Conservation (phyloP, 2,797 vertebrate genomes). For the Lagorchestes hirsutus region DNA sequence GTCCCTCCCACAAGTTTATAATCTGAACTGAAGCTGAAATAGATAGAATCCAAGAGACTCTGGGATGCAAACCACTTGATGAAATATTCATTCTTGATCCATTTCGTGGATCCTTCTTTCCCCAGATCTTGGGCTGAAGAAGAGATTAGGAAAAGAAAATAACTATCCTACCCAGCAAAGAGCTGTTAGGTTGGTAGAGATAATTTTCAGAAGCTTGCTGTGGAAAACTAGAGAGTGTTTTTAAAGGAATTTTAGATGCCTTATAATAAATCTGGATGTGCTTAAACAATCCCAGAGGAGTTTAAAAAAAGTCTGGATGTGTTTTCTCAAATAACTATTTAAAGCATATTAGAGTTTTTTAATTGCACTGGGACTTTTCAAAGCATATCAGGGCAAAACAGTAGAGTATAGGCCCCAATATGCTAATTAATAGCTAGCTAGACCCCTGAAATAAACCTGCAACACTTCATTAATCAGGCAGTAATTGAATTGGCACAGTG, state of each 20-base stretch:
- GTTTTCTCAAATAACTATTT: conserved; percentile 89
- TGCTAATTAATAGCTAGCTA: conserved; percentile 89
- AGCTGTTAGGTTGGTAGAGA: background rate
- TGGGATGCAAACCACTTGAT: background rate
- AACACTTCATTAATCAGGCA: conserved; percentile 90
- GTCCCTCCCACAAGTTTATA: background rate
- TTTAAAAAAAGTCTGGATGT: conserved; percentile 83
- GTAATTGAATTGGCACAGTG: conserved; percentile 90
- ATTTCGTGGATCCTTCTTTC: background rate
- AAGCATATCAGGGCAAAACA: conserved; percentile 88
- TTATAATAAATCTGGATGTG: conserved; percentile 85
- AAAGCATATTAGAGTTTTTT: conserved; percentile 88
- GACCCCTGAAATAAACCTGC: conserved; percentile 89
- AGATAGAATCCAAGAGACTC: background rate
- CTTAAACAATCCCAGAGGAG: conserved; percentile 84
- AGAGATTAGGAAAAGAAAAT: background rate
- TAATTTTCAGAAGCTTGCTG: conserved; percentile 72
- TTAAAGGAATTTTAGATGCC: conserved; percentile 80
- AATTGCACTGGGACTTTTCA: conserved; percentile 88
- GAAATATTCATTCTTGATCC: background rate
- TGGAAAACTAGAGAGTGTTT: conserved; percentile 69
- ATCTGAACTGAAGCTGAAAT: background rate
- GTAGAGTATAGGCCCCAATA: conserved; percentile 87
- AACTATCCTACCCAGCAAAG: background rate
- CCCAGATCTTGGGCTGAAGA: background rate